Evolutionary conservation across 2,888 invertebrate genomes (phyloP).

Genomic region (Sinhomidia bicolor): DNA sequence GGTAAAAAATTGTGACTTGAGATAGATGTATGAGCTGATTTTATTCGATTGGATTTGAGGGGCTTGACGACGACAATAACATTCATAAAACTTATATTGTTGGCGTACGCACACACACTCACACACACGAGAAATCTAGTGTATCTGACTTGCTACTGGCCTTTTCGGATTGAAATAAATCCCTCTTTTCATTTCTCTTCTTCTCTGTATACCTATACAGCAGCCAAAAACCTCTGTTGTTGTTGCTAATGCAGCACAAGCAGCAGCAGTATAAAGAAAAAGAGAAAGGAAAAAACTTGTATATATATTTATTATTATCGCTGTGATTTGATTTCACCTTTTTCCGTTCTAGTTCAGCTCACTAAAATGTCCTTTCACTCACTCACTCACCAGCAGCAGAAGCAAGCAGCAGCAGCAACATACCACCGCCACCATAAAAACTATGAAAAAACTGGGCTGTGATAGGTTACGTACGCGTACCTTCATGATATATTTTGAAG

Average conservation of each 20-base stretch:
- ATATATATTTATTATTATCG: constrained; percentile 46
- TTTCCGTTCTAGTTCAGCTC: constrained; percentile 61
- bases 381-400: neutral
- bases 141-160: constrained; percentile 10
- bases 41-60: constrained; percentile 72
- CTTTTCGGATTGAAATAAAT: constrained; percentile 68
- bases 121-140: neutral
- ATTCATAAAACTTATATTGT: constrained; percentile 27
- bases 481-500: neutral
- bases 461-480: neutral
- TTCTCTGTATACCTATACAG: neutral
- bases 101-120: neutral
- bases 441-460: neutral
- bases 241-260: neutral
- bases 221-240: neutral
- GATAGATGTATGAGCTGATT: constrained; percentile 71
- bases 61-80: constrained; percentile 64
- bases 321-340: constrained; percentile 71
- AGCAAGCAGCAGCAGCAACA: neutral
- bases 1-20: constrained; percentile 66
- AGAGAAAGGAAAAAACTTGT: neutral
- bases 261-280: neutral
- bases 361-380: constrained; percentile 37
- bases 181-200: constrained; percentile 5
- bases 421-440: neutral